These are phyloP conservation scores for Paramormyrops hopkinsi DNA, from an alignment of 2,797 vertebrate species.

Conservation along the genomic window DNA sequence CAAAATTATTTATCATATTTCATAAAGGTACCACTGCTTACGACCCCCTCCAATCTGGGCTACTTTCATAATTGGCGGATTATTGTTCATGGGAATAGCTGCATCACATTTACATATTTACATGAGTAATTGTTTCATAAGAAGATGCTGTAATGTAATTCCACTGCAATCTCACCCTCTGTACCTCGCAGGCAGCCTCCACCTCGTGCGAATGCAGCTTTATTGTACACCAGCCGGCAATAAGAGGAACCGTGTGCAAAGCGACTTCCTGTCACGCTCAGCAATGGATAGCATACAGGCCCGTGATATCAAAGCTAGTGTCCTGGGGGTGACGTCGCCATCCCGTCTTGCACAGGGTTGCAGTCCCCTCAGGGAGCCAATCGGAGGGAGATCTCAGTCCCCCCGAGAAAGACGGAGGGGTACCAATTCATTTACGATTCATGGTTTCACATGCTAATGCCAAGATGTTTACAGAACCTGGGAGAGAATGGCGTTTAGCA, in stretches of 20 bases:
- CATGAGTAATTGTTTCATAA: constrained; percentile 12
- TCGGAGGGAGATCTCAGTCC: neutral
- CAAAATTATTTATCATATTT: neutral
- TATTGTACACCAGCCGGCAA: neutral
- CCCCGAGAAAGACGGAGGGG: neutral
- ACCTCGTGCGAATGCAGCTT: neutral
- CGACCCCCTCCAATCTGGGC: neutral
- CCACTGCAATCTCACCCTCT: neutral
- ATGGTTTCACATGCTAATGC: constrained; percentile 5
- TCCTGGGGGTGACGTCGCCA: neutral
- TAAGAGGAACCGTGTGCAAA: neutral
- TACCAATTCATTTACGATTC: neutral
- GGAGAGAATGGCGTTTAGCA: constrained; percentile 8
- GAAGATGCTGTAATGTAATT: neutral
- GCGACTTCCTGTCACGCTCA: neutral
- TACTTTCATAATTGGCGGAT: constrained; percentile 8
- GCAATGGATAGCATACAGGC: neutral
- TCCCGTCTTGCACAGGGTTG: neutral
- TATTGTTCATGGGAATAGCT: neutral
- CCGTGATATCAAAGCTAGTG: neutral
- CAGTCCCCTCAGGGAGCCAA: neutral
- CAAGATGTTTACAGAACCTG: neutral
- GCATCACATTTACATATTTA: neutral
- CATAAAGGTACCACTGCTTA: neutral
- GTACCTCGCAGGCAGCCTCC: neutral